These are phyloP conservation scores for Coenonympha glycerion DNA, from an alignment of 2,888 invertebrate species.

Conservation along the genomic window DNA sequence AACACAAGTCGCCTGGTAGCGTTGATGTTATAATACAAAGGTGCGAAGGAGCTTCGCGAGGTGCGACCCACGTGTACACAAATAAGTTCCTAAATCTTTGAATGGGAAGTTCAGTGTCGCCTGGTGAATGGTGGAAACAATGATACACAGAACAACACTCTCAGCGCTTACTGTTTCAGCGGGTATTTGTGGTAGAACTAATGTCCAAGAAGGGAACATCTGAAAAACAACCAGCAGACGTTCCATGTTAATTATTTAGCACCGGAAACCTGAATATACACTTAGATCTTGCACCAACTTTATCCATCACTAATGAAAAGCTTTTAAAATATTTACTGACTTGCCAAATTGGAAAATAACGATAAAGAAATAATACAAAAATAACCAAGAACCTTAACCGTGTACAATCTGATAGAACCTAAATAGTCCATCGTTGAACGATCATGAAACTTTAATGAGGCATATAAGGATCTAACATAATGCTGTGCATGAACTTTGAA, in stretches of 20 bases:
- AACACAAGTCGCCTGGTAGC: conserved; percentile 18
- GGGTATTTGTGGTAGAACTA: conserved; percentile 70
- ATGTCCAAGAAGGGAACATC: conserved; percentile 74
- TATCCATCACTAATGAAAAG: background rate
- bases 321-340: background rate
- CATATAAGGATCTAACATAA: background rate
- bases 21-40: conserved; percentile 35
- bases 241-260: conserved; percentile 64
- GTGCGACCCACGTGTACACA: conserved; percentile 45
- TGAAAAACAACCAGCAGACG: conserved; percentile 73
- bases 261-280: conserved; percentile 35
- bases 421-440: background rate
- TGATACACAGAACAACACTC: conserved; percentile 71
- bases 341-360: background rate
- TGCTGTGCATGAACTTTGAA: conserved; percentile 10
- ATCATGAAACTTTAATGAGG: background rate
- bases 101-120: conserved; percentile 50
- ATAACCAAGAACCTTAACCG: background rate
- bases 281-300: background rate
- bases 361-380: background rate
- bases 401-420: background rate
- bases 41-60: conserved; percentile 43
- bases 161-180: conserved; percentile 74
- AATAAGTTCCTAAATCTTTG: conserved; percentile 33
- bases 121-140: conserved; percentile 67